Base-by-base conservation (phyloP, 2,888 invertebrate genomes). In the Lithophane semibrunnea region DNA sequence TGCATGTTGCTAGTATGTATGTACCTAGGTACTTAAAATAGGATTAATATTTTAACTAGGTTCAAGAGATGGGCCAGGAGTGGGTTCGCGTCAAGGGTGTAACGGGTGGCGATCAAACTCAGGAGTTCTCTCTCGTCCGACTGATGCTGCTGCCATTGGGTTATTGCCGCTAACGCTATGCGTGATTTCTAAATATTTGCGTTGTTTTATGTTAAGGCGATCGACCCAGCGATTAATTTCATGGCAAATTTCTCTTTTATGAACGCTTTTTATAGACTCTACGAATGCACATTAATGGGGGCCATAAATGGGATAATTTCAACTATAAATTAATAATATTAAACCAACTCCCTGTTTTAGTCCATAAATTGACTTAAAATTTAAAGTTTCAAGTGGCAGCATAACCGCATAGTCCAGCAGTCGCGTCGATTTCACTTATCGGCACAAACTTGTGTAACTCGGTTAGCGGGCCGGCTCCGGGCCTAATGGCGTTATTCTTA, bases 401-500 rank as follows among this genome's bases (percentile, higher is more conserved):
- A 87, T 88, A 88, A 87, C 90, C 88, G 88, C 86, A 88, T 90
- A 91, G 90, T 88, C 87, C 89, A 88, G 84, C 86, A 90, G 90
- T 85, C 88, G 88, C 90, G 89, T 87, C 91, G 92, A 93, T 93
- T 92, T 89, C 92, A 91, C 90, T 93, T 93, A 93, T 93, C 91
- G 92, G 92, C 92, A 90, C 92, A 94, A 96, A 95, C 94, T 95
- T 93, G 83, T 76, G 82, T 94, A 95, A 95, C 91, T 82, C 81
- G 91, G 92, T 95, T 94, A 92, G 77, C 83, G 86, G 90, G 89
- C 91, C 90, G 90, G 92, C 91, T 90, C 89, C 85, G 86, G 84
- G 86, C 84, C 90, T 94, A 95, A 95, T 91, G 84, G 80, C 86
- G 90, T 95, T 95, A 94, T 86, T 88, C 89, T 88, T 91, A 90